Evolutionary conservation across 1,140 invertebrate genomes (phyloP).

Genomic region (Chlorops oryzae): DNA sequence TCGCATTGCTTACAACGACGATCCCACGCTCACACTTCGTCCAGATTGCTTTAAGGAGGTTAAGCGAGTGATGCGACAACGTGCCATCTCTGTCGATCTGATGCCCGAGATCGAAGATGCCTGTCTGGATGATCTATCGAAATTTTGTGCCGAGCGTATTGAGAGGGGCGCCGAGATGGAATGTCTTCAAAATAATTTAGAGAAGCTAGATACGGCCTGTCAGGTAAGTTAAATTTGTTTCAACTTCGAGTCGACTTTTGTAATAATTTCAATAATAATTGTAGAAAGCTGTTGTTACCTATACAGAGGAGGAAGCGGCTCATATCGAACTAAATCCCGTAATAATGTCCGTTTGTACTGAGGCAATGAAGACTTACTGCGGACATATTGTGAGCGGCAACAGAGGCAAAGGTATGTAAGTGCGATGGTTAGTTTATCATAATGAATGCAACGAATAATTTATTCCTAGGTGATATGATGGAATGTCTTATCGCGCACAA

Average conservation of each 20-base stretch:
- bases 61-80: constrained; percentile 81
- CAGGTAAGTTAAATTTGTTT: constrained; percentile 15
- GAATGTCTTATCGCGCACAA: constrained; percentile 92
- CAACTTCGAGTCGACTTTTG: neutral
- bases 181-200: constrained; percentile 88
- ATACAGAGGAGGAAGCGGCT: constrained; percentile 82
- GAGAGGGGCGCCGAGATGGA: constrained; percentile 81
- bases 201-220: constrained; percentile 51
- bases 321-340: constrained; percentile 81
- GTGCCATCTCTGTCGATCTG: constrained; percentile 86
- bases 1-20: constrained; percentile 72
- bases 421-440: neutral
- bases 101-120: constrained; percentile 88
- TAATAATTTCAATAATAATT: constrained; percentile 51
- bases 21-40: constrained; percentile 58
- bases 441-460: neutral
- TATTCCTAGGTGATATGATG: constrained; percentile 65
- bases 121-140: constrained; percentile 80
- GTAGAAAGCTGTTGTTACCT: constrained; percentile 71
- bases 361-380: constrained; percentile 79
- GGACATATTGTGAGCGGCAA: constrained; percentile 60
- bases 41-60: constrained; percentile 68
- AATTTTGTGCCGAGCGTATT: constrained; percentile 75
- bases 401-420: constrained; percentile 61
- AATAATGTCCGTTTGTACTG: constrained; percentile 73